Evolutionary conservation across 2,888 invertebrate genomes (phyloP), one percentile per base, ranked within the genome.

Genomic region (Pelosia muscerda): DNA sequence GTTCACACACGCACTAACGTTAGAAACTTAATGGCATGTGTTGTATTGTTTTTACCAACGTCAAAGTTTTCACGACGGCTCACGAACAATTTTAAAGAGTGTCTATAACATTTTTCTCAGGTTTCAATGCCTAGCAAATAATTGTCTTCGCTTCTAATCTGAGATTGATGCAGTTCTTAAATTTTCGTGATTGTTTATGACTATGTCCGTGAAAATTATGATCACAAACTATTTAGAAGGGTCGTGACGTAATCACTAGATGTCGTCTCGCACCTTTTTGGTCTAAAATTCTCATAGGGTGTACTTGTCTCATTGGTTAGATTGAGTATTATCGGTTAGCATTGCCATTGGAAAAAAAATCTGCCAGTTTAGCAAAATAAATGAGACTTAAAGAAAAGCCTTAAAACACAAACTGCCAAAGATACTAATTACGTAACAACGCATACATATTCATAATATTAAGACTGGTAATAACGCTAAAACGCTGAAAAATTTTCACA

Each of bases 31-130:
- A 76, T 75, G 74, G 77, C 73, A 79, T 76, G 73, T 77, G 72
- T 64, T 66, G 71, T 77, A 81, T 83, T 82, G 78, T 84, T 81
- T 81, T 79, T 78, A 71, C 76, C 77, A 76, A 77, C 78, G 72
- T 61, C 31, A 31, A 71, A 69, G 63, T 69, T 72, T 70, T 72
- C 72, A 66, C 55, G 42, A 59, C 42, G 57, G 60, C 57, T 71
- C 38, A 68, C 49, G 60, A 66, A 72, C 53, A 66, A 71, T 72
- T 69, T 65, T 60, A 9, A 72, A 71, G 53, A 28, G 49, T 34
- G n/a, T 64, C 49, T 66, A 68, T 13, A 42, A 57, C 22, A 61
- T 49, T 59, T 54, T 67, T 59, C 28, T n/a, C 38, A 60, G 63
- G 22, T 22, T 23, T 54, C 63, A 63, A 63, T 56, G 60, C 55